Evolutionary conservation across 1,140 invertebrate species (phyloP).

Genomic region (Leptopilina boulardi): DNA sequence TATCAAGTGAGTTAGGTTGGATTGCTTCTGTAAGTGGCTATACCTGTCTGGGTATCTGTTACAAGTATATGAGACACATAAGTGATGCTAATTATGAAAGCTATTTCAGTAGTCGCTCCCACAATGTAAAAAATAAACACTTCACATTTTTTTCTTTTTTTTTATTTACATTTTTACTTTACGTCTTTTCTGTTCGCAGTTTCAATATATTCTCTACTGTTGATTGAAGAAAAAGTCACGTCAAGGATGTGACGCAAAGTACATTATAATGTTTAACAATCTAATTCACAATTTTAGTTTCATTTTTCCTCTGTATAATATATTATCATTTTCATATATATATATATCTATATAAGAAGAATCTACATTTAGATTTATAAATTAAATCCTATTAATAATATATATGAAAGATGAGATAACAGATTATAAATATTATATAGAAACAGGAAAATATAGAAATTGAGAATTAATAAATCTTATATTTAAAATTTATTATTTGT

Average conservation of each 20-base stretch:
- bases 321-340: too few species aligned
- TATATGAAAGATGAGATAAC: too few species aligned
- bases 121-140: neutral
- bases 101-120: neutral
- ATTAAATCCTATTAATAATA: too few species aligned
- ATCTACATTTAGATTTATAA: too few species aligned
- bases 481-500: too few species aligned
- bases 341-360: too few species aligned
- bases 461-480: too few species aligned
- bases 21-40: neutral
- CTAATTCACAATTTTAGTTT: too few species aligned
- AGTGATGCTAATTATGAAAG: slow-evolving; percentile 15
- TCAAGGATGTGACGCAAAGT: neutral
- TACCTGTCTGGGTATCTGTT: slow-evolving; percentile 3
- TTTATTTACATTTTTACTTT: neutral
- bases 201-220: neutral
- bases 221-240: neutral
- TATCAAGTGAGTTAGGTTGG: neutral
- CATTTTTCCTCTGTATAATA: too few species aligned
- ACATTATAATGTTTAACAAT: neutral
- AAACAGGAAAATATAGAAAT: too few species aligned
- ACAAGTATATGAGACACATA: neutral
- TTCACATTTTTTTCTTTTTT: neutral
- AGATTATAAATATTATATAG: too few species aligned
- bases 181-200: neutral